phyloP scores from a whole-genome alignment of 2,888 invertebrate species.

The Shargacucullia verbasci region DNA sequence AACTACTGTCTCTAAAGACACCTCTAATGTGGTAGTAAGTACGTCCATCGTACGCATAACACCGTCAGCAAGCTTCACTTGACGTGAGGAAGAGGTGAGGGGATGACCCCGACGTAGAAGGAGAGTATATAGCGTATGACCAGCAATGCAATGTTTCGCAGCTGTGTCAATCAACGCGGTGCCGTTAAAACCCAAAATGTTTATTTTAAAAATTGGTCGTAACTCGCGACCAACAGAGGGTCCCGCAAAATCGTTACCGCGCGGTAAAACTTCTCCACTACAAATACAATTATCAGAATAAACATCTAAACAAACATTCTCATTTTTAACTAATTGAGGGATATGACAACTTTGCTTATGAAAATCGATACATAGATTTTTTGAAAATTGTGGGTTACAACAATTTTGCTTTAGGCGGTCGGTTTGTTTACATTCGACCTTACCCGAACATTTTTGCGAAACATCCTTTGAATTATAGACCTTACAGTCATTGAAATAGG shows the following conservation, averaged over 20 bases:
- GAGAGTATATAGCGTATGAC: too few species aligned
- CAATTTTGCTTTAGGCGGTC: too few species aligned
- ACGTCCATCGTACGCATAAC: too few species aligned
- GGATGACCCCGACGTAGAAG: too few species aligned
- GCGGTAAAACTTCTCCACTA: background rate
- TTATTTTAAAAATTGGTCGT: too few species aligned
- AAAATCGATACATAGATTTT: background rate
- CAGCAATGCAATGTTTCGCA: too few species aligned
- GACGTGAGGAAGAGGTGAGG: too few species aligned
- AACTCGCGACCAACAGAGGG: too few species aligned
- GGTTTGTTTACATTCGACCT: background rate
- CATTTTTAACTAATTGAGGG: background rate
- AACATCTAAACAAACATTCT: background rate
- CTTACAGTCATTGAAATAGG: background rate
- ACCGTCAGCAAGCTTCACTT: too few species aligned
- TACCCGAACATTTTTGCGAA: background rate
- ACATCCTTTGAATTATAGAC: background rate
- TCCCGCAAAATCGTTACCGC: too few species aligned
- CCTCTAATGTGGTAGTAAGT: background rate
- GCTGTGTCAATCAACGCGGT: too few species aligned
- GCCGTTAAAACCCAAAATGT: too few species aligned
- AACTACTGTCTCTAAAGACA: background rate
- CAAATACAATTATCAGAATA: background rate
- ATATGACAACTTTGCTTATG: background rate
- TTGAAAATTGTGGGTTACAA: background rate